Evolutionary conservation across 1,140 invertebrate genomes (phyloP).

Genomic region (Hermatobates lingyangjiaoensis): DNA sequence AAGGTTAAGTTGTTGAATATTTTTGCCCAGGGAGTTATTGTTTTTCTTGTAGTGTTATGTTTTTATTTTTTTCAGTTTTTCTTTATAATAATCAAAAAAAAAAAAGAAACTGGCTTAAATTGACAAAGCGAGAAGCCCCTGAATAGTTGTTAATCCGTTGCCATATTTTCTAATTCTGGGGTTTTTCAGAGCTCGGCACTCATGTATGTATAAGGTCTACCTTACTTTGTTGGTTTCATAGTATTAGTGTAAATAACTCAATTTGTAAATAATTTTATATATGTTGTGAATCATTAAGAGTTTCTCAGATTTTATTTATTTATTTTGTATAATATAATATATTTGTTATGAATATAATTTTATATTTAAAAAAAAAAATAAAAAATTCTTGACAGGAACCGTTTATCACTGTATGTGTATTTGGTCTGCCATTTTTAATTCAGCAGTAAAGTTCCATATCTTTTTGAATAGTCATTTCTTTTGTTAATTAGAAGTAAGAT

Average conservation of each 20-base stretch:
- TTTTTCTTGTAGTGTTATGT: no score
- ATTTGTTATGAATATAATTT: background rate
- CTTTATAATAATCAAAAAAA: background rate
- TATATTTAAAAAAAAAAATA: background rate
- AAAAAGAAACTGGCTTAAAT: background rate
- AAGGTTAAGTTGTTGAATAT: no score
- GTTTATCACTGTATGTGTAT: background rate
- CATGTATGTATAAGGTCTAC: background rate
- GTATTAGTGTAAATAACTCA: background rate
- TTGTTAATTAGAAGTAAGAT: background rate
- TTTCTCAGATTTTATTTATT: conserved; percentile 1
- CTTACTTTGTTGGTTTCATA: background rate
- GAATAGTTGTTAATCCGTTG: background rate
- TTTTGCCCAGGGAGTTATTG: no score
- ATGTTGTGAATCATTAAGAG: background rate
- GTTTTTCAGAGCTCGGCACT: no score
- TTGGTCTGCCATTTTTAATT: background rate
- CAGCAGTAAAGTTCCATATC: background rate
- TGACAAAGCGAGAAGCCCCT: background rate
- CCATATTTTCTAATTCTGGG: no score
- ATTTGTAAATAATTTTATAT: background rate
- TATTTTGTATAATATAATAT: conserved; percentile 4
- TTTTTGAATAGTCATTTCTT: background rate
- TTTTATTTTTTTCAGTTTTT: background rate
- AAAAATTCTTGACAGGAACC: background rate